A percentile compares a stretch with the other conserved stretches of the same genome.
These are phyloP conservation scores for Aphelinus atriplicis DNA, from an alignment of 1,140 invertebrate genomes.

Conservation along the genomic window DNA sequence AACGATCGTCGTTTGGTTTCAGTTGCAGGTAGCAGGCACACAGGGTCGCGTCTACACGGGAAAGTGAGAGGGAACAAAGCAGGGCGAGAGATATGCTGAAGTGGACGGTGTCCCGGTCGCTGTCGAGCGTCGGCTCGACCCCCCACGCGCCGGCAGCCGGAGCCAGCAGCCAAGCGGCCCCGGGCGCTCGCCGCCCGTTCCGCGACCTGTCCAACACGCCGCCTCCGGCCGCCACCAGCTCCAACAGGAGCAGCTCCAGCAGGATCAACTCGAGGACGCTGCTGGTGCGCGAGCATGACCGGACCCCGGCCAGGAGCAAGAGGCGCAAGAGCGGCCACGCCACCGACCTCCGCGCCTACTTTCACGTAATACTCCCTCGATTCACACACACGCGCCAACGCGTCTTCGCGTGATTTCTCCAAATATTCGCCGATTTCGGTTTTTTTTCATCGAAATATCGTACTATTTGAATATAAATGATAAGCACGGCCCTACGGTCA, in stretches of 20 bases:
- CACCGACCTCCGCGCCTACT: slow-evolving; percentile 61
- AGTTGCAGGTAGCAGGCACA: no score
- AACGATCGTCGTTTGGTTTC: no score
- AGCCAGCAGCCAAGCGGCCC: slow-evolving; percentile 49
- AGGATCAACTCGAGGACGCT: neutral
- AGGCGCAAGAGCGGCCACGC: slow-evolving; percentile 59
- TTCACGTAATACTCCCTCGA: slow-evolving; percentile 53
- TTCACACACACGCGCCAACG: neutral
- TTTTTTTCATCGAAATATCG: no score
- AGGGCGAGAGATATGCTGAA: slow-evolving; percentile 56
- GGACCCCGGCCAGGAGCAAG: slow-evolving; percentile 51
- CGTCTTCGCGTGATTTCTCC: no score
- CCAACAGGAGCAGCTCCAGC: slow-evolving; percentile 26
- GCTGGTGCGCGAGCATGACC: slow-evolving; percentile 18
- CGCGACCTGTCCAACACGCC: slow-evolving; percentile 63
- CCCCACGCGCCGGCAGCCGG: slow-evolving; percentile 56
- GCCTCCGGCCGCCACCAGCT: slow-evolving; percentile 50
- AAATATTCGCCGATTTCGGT: no score
- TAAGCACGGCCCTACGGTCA: no score
- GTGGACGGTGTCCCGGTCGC: slow-evolving; percentile 65
- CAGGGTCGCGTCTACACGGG: no score
- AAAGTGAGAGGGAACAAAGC: no score
- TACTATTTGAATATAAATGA: no score
- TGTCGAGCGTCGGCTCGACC: slow-evolving; percentile 61
- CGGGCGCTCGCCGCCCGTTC: slow-evolving; percentile 56